Conservation (phyloP, 2,113 vertebrate species). For the Pollachius pollachius region DNA sequence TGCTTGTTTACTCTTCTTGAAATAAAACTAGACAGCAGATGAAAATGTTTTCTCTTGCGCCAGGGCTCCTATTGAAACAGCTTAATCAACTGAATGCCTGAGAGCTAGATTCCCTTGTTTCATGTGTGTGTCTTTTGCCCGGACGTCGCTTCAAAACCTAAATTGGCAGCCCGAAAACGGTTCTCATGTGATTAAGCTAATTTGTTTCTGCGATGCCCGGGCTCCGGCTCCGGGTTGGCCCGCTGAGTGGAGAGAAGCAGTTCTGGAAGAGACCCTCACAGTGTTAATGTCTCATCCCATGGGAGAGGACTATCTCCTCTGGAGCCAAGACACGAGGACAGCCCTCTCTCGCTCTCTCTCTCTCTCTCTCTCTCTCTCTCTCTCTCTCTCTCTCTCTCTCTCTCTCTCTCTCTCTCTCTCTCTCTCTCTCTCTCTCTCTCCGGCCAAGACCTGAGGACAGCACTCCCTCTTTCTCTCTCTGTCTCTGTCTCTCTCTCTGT, state of each 20-base stretch:
- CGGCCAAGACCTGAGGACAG: too few species aligned
- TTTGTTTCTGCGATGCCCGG: conserved; percentile 47
- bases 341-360: conserved; percentile 18
- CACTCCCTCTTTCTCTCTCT: too few species aligned
- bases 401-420: too few species aligned
- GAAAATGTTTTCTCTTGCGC: neutral
- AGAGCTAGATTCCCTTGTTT: conserved; percentile 9
- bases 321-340: conserved; percentile 58
- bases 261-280: conserved; percentile 36
- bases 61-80: conserved; percentile 1
- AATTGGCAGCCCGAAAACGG: conserved; percentile 27
- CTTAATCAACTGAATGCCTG: neutral
- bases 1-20: neutral
- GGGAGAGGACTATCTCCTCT: conserved; percentile 46
- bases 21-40: conserved; percentile 1
- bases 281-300: conserved; percentile 58
- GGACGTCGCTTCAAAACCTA: conserved; percentile 15
- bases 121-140: neutral
- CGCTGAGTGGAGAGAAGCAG: conserved; percentile 24
- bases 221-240: conserved; percentile 41
- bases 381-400: too few species aligned
- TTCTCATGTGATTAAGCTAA: conserved; percentile 41
- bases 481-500: too few species aligned
- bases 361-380: too few species aligned
- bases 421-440: too few species aligned